Conservation (phyloP, 2,797 vertebrate species). For the Neostethus bicornis region DNA sequence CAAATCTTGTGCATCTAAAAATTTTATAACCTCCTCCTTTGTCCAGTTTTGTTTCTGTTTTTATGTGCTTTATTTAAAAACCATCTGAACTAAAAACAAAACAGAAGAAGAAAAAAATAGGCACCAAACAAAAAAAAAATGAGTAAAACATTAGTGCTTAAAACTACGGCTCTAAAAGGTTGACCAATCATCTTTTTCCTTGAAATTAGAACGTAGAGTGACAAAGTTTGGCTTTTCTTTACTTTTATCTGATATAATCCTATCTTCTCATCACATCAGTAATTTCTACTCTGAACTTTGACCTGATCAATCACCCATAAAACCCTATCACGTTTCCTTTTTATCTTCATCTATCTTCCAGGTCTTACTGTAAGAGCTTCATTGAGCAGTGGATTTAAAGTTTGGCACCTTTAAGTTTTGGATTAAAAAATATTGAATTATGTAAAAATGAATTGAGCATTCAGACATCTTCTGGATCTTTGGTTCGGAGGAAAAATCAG, state of each 20-base stretch:
- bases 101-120: background rate
- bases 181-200: background rate
- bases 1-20: too few relatives aligned
- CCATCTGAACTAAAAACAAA: background rate
- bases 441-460: background rate
- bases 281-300: background rate
- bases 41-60: background rate
- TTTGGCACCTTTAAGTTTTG: background rate
- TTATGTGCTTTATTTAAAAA: too few relatives aligned
- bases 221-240: background rate
- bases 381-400: background rate
- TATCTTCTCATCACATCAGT: background rate
- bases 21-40: too few relatives aligned
- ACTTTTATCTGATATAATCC: background rate
- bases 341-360: background rate
- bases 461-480: slow-evolving; percentile 6
- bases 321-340: background rate
- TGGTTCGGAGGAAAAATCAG: slow-evolving; percentile 9
- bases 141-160: background rate
- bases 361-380: background rate
- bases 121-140: background rate
- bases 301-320: background rate
- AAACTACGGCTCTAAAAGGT: background rate
- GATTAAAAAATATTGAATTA: background rate
- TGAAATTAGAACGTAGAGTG: background rate